Evolutionary conservation across 2,797 vertebrate genomes (phyloP).

Genomic region (Acanthis flammea): DNA sequence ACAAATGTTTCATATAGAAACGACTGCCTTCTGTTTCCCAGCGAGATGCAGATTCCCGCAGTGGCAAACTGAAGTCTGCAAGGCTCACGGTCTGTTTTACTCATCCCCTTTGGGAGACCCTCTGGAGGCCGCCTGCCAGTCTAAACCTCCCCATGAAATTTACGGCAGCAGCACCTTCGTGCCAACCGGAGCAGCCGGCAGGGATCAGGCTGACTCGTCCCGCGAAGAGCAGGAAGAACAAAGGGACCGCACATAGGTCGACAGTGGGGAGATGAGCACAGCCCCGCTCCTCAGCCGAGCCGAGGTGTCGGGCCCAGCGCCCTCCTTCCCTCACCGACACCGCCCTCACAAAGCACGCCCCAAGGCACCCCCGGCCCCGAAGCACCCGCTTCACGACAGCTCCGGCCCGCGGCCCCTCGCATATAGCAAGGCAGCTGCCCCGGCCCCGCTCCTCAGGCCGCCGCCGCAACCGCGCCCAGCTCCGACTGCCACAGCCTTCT

Average conservation of each 20-base stretch:
- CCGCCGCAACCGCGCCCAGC: rapidly evolving
- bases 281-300: background rate
- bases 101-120: background rate
- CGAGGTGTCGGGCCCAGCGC: background rate
- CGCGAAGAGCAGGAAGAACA: background rate
- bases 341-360: background rate
- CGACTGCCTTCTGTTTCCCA: background rate
- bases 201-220: background rate
- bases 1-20: background rate
- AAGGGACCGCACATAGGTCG: background rate
- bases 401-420: no score
- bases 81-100: rapidly evolving
- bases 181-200: background rate
- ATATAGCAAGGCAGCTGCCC: rapidly evolving
- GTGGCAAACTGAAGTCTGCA: rapidly evolving
- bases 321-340: background rate
- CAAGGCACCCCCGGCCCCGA: background rate
- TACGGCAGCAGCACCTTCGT: background rate
- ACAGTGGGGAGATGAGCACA: background rate
- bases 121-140: background rate
- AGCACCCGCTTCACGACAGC: background rate
- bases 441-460: rapidly evolving
- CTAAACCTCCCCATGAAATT: no score
- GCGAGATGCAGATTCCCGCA: background rate
- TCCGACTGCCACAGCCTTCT: rapidly evolving